Evolutionary conservation across 2,113 vertebrate genomes (phyloP).

Genomic region (Galbula dea): DNA sequence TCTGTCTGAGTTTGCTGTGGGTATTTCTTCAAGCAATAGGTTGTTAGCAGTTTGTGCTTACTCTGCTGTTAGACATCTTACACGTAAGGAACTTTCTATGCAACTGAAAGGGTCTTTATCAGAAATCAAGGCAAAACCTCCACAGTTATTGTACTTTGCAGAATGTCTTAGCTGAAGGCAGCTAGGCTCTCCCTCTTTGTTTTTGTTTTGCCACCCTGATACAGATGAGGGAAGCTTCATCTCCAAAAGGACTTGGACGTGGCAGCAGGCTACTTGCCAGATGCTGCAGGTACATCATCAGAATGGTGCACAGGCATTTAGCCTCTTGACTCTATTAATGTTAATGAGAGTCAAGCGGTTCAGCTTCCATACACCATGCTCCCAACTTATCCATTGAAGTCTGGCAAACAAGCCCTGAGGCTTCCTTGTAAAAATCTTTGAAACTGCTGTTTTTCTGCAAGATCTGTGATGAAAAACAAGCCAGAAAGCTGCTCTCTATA

Average conservation of each 20-base stretch:
- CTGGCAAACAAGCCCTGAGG: slow-evolving; percentile 26
- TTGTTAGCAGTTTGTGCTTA: background rate
- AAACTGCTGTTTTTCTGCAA: slow-evolving; percentile 18
- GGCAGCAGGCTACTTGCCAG: background rate
- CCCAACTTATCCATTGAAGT: slow-evolving; percentile 8
- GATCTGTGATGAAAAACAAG: slow-evolving; percentile 11
- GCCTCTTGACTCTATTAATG: background rate
- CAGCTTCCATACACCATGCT: background rate
- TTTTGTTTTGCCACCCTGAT: background rate
- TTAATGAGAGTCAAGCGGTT: slow-evolving; percentile 12
- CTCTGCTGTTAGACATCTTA: background rate
- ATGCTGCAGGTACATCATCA: background rate
- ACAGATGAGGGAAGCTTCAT: background rate
- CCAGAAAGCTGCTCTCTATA: background rate
- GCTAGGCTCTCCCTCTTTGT: background rate
- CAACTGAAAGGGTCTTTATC: background rate
- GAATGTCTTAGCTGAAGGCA: background rate
- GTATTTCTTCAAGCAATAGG: background rate
- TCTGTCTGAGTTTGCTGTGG: background rate
- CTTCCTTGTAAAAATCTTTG: slow-evolving; percentile 42
- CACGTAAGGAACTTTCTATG: background rate
- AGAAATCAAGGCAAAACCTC: background rate
- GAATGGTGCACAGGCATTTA: background rate
- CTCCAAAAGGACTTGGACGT: background rate
- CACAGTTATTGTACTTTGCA: background rate